Evolutionary conservation across 92 coral and sea anemone species (phyloP).

Genomic region (Palythoa heliodiscus): DNA sequence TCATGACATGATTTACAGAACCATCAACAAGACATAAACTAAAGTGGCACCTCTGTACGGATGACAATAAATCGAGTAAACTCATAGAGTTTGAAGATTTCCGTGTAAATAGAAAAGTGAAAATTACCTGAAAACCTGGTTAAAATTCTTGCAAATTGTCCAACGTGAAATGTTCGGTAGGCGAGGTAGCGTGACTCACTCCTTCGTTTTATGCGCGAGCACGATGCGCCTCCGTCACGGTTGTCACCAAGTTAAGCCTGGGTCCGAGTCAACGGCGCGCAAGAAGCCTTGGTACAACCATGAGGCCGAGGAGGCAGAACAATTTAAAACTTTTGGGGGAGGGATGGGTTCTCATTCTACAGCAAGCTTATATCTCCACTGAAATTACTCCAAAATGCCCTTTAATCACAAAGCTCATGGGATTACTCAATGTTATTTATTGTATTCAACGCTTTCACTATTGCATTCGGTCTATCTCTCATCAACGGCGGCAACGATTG

Average conservation of each 20-base stretch:
- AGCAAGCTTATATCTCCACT: too few species aligned
- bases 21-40: not conserved
- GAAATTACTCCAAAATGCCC: too few species aligned
- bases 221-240: slow-evolving; percentile 15
- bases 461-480: too few species aligned
- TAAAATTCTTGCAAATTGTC: slow-evolving; percentile 32
- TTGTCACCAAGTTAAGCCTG: slow-evolving; percentile 10
- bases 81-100: not conserved
- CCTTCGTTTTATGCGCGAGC: slow-evolving; percentile 35
- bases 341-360: too few species aligned
- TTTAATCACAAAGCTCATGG: too few species aligned
- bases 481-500: too few species aligned
- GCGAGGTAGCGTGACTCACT: slow-evolving; percentile 35
- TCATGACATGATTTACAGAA: slow-evolving; percentile 2
- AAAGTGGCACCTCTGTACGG: not conserved
- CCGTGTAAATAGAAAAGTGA: slow-evolving; percentile 1
- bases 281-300: not conserved
- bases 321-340: too few species aligned
- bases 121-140: slow-evolving; percentile 33
- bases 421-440: too few species aligned
- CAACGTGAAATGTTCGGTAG: not conserved
- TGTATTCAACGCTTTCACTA: too few species aligned
- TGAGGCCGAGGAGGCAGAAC: too few species aligned
- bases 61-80: not conserved
- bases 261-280: not conserved